Base-by-base conservation (phyloP, 2,113 vertebrate genomes). In the Seriola dumerili region DNA sequence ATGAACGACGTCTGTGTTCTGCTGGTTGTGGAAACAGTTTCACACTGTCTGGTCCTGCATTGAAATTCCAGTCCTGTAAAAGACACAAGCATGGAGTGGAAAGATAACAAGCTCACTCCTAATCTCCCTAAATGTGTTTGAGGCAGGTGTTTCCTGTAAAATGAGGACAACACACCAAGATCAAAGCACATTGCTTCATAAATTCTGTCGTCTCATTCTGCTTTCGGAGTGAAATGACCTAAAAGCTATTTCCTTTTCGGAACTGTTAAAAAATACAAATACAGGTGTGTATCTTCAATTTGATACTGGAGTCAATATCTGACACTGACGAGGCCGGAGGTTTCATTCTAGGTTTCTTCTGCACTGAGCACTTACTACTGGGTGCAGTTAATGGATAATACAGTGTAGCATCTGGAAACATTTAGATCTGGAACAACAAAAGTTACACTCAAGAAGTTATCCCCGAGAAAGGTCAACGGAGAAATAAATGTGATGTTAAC, bases 61-160 rank as follows among this genome's bases (percentile, higher is more conserved):
- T 94, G 84, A 94, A 88, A 94, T 92, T 94, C 93, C 48, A 69
- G 69, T 84, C 86, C 85, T 84, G 89, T 86, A 76, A 79, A 91
- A 79, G 84, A 89, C 89, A 78, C 86, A 86, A 88, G 75, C 73
- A 64, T 88, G 89, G 88, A 75, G 81, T 80, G 85, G 75, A 79
- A 88, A 93, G 92, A 93, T 92, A 94, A 94, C 85, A 84, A 86
- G 78, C 84, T 81, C 77, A 25, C 62, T 87, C 77, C 86, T 92
- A 93, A 93, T 94, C 93, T 94, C 79, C 42, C 74, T 83, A 87
- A 92, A 89, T 89, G 88, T 83, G 83, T 92, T 85, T 83, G 81
- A 84, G 76, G 78, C 85, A 91, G 89, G 85, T 84, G 85, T 88
- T 91, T 88, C 83, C 82, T 87, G 64, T 85, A 80, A 88, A 89